These are phyloP conservation scores for Megalonaias nervosa DNA, from an alignment of 1,140 invertebrate genomes.

Conservation along the genomic window DNA sequence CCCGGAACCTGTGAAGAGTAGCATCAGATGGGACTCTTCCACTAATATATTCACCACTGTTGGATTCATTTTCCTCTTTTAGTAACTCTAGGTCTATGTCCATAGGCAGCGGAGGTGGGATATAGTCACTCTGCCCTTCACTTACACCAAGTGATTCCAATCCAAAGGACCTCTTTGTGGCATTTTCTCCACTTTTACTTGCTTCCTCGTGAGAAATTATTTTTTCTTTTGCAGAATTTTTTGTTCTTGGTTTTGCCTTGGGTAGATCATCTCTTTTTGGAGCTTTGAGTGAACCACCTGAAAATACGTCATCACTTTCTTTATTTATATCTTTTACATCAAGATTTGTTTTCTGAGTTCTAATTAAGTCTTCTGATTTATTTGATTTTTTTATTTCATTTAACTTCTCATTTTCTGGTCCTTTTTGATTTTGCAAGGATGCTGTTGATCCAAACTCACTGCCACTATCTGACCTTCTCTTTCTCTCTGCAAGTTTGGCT, in stretches of 20 bases:
- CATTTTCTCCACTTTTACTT: no score
- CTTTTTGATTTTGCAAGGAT: constrained; percentile 37
- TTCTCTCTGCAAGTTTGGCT: constrained; percentile 58
- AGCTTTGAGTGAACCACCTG: constrained; percentile 14
- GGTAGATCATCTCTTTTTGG: constrained; percentile 18
- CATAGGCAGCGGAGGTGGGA: constrained; percentile 28
- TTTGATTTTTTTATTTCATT: constrained; percentile 68
- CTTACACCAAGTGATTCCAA: no score
- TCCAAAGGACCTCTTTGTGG: no score
- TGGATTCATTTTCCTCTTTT: constrained; percentile 24
- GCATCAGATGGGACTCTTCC: constrained; percentile 50
- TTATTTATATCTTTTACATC: constrained; percentile 6
- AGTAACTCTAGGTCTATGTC: constrained; percentile 38
- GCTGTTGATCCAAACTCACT: constrained; percentile 56
- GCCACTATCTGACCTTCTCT: constrained; percentile 49
- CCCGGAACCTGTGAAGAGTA: constrained; percentile 52
- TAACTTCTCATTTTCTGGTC: constrained; percentile 6
- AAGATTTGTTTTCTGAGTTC: not conserved
- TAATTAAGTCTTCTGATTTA: constrained; percentile 38
- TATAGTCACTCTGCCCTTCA: no score
- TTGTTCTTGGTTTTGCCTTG: constrained; percentile 1
- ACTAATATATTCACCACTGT: constrained; percentile 22
- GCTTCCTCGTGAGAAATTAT: no score
- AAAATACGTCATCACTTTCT: not conserved
- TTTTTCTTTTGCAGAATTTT: no score